These are phyloP conservation scores for Goniozus legneri DNA, from an alignment of 1,140 invertebrate genomes.

Conservation along the genomic window DNA sequence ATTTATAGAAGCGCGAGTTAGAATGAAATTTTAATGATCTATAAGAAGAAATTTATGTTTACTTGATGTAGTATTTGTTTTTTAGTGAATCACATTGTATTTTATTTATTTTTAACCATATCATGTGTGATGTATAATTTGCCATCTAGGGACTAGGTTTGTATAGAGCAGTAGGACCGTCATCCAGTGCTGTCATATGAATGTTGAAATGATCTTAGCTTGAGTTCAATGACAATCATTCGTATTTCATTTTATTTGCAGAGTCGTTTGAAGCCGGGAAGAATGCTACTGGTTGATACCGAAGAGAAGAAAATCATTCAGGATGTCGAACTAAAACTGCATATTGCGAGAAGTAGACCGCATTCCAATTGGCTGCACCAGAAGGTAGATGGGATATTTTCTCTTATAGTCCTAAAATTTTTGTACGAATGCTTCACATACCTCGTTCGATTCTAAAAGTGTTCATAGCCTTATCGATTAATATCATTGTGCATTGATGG, in stretches of 20 bases:
- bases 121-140: constrained; percentile 45
- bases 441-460: no score
- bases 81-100: constrained; percentile 33
- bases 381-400: no score
- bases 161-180: constrained; percentile 47
- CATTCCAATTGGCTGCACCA: constrained; percentile 89
- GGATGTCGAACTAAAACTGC: constrained; percentile 89
- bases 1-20: no score
- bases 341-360: constrained; percentile 83
- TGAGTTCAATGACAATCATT: constrained; percentile 19
- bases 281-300: constrained; percentile 97
- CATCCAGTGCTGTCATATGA: constrained; percentile 44
- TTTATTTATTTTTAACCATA: constrained; percentile 48
- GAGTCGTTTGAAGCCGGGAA: constrained; percentile 95
- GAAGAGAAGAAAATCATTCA: constrained; percentile 85
- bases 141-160: constrained; percentile 50
- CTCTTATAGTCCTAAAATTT: no score
- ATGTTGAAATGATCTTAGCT: constrained; percentile 22
- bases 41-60: no score
- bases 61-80: no score
- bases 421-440: no score
- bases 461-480: no score
- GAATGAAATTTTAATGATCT: no score
- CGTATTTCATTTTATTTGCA: constrained; percentile 55
- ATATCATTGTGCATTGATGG: no score